Percentiles rank a stretch among this genome's conserved stretches.
Conservation (phyloP, 2,797 vertebrate genomes). For the Natrix natrix region DNA sequence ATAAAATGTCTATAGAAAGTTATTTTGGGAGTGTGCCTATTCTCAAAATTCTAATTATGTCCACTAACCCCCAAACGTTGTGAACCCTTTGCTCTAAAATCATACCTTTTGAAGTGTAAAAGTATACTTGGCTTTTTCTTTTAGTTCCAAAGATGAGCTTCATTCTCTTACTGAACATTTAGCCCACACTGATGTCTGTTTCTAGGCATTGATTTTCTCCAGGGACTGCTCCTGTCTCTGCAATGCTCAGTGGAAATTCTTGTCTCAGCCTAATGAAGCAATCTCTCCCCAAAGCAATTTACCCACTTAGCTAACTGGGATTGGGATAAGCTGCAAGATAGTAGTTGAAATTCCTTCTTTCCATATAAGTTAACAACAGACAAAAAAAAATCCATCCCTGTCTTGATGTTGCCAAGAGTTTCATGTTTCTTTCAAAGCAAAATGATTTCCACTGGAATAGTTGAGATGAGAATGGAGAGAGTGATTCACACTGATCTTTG, state of each 20-base stretch:
- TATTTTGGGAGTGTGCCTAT: background rate
- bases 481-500: background rate
- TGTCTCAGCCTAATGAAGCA: background rate
- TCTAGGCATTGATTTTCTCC: background rate
- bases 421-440: constrained; percentile 7
- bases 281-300: background rate
- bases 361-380: constrained; percentile 21
- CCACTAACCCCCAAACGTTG: background rate
- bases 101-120: background rate
- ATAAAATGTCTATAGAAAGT: background rate
- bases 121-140: background rate
- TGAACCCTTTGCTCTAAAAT: background rate
- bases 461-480: background rate
- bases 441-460: background rate
- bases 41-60: background rate
- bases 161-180: background rate
- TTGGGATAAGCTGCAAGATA: background rate
- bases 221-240: background rate
- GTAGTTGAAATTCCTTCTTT: background rate
- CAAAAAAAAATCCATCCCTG: constrained; percentile 2
- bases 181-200: no score
- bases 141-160: background rate
- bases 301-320: background rate
- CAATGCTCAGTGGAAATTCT: background rate
- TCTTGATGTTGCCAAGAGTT: background rate